These are phyloP conservation scores for Sorex araneus DNA, from an alignment of 2,113 vertebrate species.

Conservation along the genomic window DNA sequence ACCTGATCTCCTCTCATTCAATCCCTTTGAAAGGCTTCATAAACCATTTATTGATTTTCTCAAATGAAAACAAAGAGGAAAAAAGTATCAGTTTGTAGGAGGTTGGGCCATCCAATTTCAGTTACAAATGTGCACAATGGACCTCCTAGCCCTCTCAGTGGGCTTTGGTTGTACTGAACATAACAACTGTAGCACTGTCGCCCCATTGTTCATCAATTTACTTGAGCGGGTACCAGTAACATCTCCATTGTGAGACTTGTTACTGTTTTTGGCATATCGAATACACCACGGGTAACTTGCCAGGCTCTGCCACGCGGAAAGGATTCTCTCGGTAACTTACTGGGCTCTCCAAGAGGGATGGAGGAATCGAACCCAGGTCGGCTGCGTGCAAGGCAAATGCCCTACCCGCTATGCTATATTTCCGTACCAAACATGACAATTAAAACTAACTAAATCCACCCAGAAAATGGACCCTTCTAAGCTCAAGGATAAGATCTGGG, in stretches of 20 bases:
- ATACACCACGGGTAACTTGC: no score
- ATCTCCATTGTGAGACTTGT: no score
- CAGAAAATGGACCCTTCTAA: background rate
- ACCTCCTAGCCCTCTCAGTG: background rate
- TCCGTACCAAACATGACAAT: background rate
- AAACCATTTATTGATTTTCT: slow-evolving; percentile 73
- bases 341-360: no score
- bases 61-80: slow-evolving; percentile 62
- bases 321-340: no score
- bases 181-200: no score
- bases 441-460: background rate
- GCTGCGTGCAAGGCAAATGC: no score
- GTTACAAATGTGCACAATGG: background rate
- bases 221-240: no score
- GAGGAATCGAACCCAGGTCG: no score
- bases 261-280: no score
- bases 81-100: slow-evolving; percentile 49
- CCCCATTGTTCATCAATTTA: no score
- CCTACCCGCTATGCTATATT: no score
- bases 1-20: slow-evolving; percentile 57
- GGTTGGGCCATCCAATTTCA: slow-evolving; percentile 43
- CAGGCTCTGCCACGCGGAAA: no score
- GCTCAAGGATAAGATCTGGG: background rate
- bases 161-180: background rate
- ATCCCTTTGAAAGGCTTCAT: slow-evolving; percentile 58